These are phyloP conservation scores for Rynchops niger DNA, from an alignment of 2,113 vertebrate species.

Conservation along the genomic window DNA sequence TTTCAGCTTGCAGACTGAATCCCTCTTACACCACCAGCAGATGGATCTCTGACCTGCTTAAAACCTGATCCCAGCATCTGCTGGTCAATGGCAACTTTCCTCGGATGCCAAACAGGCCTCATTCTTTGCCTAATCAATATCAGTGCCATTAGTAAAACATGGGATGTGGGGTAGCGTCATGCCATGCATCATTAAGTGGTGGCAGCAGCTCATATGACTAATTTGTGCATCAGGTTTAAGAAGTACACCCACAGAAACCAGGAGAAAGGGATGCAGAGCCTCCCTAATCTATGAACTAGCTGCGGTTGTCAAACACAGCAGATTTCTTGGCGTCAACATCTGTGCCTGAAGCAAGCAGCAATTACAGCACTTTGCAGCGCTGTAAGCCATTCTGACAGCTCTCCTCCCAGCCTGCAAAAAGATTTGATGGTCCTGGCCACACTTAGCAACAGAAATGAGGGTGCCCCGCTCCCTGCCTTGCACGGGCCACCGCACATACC, in stretches of 20 bases:
- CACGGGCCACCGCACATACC: background rate
- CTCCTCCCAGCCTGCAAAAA: background rate
- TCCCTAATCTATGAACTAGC: background rate
- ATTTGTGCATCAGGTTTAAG: background rate
- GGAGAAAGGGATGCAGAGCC: background rate
- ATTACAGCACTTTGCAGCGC: background rate
- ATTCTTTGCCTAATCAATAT: background rate
- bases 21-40: background rate
- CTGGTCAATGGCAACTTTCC: background rate
- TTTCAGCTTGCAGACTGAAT: background rate
- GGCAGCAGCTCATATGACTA: background rate
- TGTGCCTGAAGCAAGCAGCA: conserved; percentile 35
- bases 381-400: background rate
- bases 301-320: conserved; percentile 30
- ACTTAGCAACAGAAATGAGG: background rate
- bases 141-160: background rate
- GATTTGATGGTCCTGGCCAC: background rate
- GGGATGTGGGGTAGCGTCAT: background rate
- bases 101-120: background rate
- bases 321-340: conserved; percentile 29
- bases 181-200: background rate
- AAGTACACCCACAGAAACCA: background rate
- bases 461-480: background rate
- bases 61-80: background rate
- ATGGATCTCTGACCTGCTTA: background rate